These are phyloP conservation scores for Alfaro cultratus DNA, from an alignment of 2,797 vertebrate species.

Conservation along the genomic window DNA sequence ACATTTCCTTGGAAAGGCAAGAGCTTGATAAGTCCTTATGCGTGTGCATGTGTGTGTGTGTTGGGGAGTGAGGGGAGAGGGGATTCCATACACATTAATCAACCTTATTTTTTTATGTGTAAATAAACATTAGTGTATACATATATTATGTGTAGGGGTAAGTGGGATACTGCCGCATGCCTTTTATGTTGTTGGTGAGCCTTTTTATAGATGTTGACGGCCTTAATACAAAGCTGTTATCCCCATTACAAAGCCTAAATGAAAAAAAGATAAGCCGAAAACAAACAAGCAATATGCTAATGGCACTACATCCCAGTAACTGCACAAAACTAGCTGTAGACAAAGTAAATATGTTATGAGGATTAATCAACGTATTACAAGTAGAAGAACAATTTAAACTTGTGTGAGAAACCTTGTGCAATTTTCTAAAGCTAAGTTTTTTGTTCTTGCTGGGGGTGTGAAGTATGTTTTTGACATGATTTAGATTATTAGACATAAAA, in stretches of 20 bases:
- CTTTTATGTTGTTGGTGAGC: neutral
- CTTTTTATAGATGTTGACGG: constrained; percentile 19
- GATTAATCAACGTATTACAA: constrained; percentile 49
- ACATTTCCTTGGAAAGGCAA: neutral
- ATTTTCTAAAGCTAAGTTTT: neutral
- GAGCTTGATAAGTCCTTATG: neutral
- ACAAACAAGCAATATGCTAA: constrained; percentile 57
- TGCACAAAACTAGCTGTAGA: constrained; percentile 30
- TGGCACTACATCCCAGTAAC: constrained; percentile 15
- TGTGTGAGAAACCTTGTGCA: neutral
- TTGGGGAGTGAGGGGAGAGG: no score
- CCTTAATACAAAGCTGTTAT: constrained; percentile 36
- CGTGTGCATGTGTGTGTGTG: no score
- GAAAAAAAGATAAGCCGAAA: constrained; percentile 53
- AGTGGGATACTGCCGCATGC: neutral
- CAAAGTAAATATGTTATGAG: constrained; percentile 49
- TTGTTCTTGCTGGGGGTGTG: neutral
- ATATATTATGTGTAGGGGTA: neutral
- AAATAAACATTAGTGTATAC: neutral
- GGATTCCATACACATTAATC: neutral
- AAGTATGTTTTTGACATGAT: neutral
- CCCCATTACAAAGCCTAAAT: constrained; percentile 53
- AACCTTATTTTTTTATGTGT: neutral
- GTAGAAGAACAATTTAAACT: constrained; percentile 31
- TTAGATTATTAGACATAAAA: neutral